Conservation (phyloP, 2,888 invertebrate genomes). For the Bruchidius siliquastri region DNA sequence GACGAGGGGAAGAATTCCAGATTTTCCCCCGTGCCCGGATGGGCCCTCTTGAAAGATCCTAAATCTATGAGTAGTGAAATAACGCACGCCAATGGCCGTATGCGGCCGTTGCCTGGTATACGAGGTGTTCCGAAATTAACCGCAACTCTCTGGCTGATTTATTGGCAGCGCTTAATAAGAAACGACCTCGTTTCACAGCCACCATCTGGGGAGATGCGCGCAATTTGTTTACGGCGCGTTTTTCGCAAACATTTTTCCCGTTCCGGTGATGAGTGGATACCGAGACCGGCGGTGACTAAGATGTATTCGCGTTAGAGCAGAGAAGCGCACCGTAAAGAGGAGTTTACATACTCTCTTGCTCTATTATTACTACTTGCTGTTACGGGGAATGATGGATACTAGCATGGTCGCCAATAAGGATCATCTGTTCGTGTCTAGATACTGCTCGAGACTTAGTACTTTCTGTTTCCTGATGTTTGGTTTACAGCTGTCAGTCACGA, state of each 20-base stretch:
- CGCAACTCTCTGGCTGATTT: slow-evolving; percentile 5
- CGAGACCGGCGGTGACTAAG: neutral
- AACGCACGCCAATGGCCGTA: neutral
- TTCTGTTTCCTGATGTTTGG: no score
- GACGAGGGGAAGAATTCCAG: no score
- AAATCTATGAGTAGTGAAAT: neutral
- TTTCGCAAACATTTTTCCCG: neutral
- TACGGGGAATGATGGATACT: neutral
- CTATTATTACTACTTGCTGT: neutral
- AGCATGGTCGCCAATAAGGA: no score
- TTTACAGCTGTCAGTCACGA: no score
- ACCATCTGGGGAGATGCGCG: neutral
- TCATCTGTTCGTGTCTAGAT: no score
- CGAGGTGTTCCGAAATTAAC: slow-evolving; percentile 15
- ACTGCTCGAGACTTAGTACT: no score
- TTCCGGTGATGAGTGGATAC: neutral
- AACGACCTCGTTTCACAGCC: neutral
- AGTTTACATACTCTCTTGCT: neutral
- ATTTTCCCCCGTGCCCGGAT: no score
- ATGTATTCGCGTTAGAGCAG: neutral
- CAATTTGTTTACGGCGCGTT: neutral
- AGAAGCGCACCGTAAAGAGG: neutral
- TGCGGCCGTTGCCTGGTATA: slow-evolving; percentile 2
- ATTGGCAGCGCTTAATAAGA: slow-evolving; percentile 2
- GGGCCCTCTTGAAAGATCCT: no score